phyloP scores from a whole-genome alignment of 2,113 vertebrate species.

The Stictonetta naevosa region DNA sequence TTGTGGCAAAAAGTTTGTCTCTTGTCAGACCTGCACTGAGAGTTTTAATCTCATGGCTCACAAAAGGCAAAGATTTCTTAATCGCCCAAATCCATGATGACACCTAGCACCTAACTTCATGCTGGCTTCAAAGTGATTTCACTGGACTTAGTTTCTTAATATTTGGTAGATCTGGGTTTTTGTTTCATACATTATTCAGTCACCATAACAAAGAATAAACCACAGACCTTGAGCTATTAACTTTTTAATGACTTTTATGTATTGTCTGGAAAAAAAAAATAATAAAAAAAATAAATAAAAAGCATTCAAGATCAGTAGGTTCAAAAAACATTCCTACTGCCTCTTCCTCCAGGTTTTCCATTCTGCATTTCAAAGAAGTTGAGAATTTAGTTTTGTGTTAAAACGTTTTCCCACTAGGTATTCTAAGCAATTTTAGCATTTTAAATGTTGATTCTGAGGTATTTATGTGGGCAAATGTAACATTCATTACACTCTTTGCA shows the following conservation, averaged over 20 bases:
- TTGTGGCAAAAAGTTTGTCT: background rate
- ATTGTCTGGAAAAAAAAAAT: background rate
- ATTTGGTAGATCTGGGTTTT: background rate
- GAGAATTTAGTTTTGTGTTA: slow-evolving; percentile 6
- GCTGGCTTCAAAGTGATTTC: background rate
- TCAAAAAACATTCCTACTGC: background rate
- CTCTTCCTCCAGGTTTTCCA: background rate
- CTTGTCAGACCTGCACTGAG: background rate
- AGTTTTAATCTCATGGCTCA: background rate
- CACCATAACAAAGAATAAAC: slow-evolving; percentile 29
- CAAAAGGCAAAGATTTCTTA: background rate
- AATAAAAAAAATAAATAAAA: background rate
- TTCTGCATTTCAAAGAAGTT: slow-evolving; percentile 24
- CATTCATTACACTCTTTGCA: background rate
- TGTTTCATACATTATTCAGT: slow-evolving; percentile 44
- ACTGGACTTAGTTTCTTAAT: background rate
- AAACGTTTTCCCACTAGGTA: background rate
- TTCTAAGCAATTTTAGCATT: slow-evolving; percentile 38
- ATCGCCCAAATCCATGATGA: background rate
- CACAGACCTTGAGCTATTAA: slow-evolving; percentile 31
- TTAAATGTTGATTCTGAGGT: slow-evolving; percentile 24
- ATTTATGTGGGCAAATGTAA: background rate
- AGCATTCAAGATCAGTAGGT: background rate
- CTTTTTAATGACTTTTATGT: background rate
- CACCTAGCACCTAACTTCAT: background rate